phyloP scores from a whole-genome alignment of 2,797 vertebrate genomes.

The Eulemur coronatus region DNA sequence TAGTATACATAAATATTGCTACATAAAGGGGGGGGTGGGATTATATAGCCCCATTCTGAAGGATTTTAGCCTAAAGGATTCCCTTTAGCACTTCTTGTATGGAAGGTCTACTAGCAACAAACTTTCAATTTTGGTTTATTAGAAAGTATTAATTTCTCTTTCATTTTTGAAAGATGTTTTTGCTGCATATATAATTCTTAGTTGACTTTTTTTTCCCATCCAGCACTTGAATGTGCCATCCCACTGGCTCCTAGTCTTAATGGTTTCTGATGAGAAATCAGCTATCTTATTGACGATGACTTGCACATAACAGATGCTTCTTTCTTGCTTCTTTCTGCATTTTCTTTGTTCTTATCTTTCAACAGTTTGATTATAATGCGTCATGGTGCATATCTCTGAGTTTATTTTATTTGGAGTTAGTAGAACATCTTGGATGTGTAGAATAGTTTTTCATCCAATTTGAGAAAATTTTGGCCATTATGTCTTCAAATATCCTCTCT shows the following conservation, averaged over 20 bases:
- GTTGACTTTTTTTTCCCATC: neutral
- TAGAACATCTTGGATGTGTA: neutral
- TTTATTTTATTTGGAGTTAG: neutral
- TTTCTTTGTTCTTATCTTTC: neutral
- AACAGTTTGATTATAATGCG: neutral
- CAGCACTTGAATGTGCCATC: neutral
- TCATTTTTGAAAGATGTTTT: neutral
- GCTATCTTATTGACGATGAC: neutral
- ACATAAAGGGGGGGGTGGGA: neutral
- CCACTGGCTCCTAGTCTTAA: neutral
- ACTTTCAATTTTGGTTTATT: neutral
- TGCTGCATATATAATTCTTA: neutral
- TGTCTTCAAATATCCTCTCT: neutral
- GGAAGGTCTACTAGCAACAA: neutral
- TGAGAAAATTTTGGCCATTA: neutral
- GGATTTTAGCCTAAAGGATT: neutral
- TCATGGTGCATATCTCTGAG: neutral
- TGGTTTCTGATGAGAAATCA: neutral
- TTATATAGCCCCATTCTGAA: too few relatives aligned
- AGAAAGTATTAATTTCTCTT: neutral
- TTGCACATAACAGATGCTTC: neutral
- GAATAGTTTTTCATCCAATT: neutral
- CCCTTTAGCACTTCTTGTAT: neutral
- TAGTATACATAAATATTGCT: neutral
- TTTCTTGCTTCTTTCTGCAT: neutral